Conservation (phyloP, 2,797 vertebrate species). For the Lates japonicus region DNA sequence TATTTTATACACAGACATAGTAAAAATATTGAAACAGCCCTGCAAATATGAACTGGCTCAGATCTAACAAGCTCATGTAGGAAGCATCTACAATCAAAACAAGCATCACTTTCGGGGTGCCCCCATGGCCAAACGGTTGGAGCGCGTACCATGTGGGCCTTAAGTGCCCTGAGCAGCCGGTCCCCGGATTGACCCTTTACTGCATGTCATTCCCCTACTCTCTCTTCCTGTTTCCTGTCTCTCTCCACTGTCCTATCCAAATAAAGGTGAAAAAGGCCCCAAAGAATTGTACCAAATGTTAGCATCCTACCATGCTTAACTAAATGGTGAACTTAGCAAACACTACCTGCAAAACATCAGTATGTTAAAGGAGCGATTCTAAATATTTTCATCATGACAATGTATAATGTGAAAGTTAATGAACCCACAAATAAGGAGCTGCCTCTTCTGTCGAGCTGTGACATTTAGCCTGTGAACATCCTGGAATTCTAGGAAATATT, state of each 20-base stretch:
- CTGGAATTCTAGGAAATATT: background rate
- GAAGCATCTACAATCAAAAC: background rate
- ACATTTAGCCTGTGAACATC: background rate
- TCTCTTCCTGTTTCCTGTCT: no score
- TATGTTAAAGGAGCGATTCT: background rate
- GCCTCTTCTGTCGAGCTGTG: background rate
- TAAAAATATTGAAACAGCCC: conserved; percentile 18
- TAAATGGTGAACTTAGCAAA: no score
- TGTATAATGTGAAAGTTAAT: background rate
- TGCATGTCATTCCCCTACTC: no score
- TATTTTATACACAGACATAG: background rate
- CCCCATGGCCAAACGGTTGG: no score
- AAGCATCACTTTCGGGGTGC: background rate
- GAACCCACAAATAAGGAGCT: no score
- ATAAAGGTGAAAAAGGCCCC: no score
- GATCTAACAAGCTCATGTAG: background rate
- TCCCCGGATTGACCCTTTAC: no score
- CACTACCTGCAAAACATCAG: background rate
- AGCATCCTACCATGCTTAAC: no score
- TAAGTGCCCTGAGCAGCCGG: no score
- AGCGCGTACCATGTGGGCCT: no score
- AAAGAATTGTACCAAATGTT: no score
- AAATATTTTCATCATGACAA: background rate
- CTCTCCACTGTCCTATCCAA: no score
- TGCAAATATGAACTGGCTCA: background rate